A percentile compares a stretch with the other conserved stretches of the same genome.
These are phyloP conservation scores for Hippopotamus amphibius DNA, from an alignment of 2,113 vertebrate species.

Conservation along the genomic window DNA sequence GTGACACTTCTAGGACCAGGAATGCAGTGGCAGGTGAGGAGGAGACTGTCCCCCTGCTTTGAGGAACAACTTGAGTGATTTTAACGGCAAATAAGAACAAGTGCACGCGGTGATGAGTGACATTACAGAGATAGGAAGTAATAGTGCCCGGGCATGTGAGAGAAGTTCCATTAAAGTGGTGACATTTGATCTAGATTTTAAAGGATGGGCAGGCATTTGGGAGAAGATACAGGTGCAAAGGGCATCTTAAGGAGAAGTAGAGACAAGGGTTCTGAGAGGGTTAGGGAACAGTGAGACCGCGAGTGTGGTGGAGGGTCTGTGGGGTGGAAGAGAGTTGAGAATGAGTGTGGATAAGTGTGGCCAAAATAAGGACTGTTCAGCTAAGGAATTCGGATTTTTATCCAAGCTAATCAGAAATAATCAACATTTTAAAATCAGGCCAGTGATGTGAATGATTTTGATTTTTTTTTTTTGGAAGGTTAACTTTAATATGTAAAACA, in stretches of 20 bases:
- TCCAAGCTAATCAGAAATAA: neutral
- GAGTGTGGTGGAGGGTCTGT: fast-evolving
- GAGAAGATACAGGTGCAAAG: neutral
- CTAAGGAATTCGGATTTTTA: neutral
- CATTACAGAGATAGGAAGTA: neutral
- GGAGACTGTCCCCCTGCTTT: neutral
- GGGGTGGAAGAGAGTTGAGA: neutral
- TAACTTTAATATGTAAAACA: neutral
- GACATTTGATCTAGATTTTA: neutral
- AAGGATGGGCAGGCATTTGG: neutral
- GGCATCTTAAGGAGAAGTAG: neutral
- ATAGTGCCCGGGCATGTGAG: too few relatives aligned
- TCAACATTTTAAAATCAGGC: neutral
- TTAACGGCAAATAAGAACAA: neutral
- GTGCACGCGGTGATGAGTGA: neutral
- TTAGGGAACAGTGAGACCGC: neutral
- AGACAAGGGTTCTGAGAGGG: neutral
- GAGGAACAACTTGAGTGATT: neutral
- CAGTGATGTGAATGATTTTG: neutral
- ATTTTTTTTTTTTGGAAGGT: neutral
- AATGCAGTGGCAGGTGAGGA: neutral
- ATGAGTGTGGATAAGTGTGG: neutral
- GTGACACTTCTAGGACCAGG: neutral
- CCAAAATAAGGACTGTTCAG: neutral
- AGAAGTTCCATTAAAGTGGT: neutral